phyloP scores from a whole-genome alignment of 2,113 vertebrate genomes.

The Anoura caudifer region DNA sequence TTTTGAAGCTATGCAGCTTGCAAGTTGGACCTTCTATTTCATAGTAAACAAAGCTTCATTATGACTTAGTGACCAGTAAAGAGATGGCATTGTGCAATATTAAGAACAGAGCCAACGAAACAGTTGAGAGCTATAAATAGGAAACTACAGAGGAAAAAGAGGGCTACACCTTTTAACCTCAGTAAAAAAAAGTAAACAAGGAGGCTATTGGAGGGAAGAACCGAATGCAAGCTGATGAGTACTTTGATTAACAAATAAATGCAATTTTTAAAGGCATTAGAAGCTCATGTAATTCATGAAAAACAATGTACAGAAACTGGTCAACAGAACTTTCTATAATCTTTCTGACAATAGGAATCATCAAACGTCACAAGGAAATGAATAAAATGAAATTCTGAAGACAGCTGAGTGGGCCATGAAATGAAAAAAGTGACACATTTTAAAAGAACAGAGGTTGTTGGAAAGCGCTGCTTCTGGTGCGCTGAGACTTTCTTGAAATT shows the following conservation, averaged over 20 bases:
- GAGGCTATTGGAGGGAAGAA: neutral
- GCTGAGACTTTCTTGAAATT: neutral
- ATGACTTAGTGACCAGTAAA: constrained; percentile 46
- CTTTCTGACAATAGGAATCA: neutral
- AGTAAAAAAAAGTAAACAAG: constrained; percentile 21
- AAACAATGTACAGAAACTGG: neutral
- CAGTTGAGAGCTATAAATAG: constrained; percentile 55
- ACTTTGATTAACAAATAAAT: constrained; percentile 29
- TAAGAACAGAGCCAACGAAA: constrained; percentile 17
- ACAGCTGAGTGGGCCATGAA: neutral
- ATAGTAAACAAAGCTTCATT: constrained; percentile 61
- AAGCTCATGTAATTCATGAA: neutral
- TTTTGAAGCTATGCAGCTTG: neutral
- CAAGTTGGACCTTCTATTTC: neutral
- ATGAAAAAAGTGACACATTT: neutral
- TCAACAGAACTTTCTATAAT: neutral
- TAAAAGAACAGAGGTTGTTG: neutral
- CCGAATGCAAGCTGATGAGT: neutral
- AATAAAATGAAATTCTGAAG: constrained; percentile 3
- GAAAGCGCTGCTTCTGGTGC: neutral
- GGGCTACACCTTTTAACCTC: constrained; percentile 55
- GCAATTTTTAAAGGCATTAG: neutral
- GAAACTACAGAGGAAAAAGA: constrained; percentile 44
- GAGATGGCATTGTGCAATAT: constrained; percentile 29
- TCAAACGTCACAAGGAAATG: neutral